Base-by-base conservation (phyloP, 23 tunicate genomes). In the Diplosoma virens region DNA sequence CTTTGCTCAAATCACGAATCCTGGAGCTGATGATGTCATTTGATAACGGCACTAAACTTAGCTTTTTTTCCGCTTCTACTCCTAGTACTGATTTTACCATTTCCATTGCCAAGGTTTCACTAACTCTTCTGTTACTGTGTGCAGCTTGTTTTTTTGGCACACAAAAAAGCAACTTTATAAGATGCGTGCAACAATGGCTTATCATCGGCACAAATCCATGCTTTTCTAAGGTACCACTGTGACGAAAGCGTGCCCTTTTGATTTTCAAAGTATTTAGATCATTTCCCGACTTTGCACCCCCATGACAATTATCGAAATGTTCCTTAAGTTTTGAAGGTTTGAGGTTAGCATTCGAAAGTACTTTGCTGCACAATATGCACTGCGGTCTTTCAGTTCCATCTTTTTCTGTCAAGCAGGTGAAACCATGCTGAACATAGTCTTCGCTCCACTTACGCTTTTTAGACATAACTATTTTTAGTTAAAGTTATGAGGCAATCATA, bases 311-410 rank as follows among this genome's bases (percentile, higher is more conserved):
- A 36, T 68, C 45, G 52, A 68, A 68, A 68, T 68, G 53, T 68
- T 68, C 54, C 18, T 68, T 68, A 3, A 68, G 75, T 68, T 54
- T 68, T 34, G 75, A 68, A 68, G 75, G 75, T 68, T 68, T 68
- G 48, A 68, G 41, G 25, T 68, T 68, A 31, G 75, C 75, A 68
- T 56, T 56, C 24, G 63, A 56, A 56, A 56, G 63, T 56, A 56
- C 63, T 56, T 56, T 56, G 63, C 41, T 52, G 67, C 85, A 68
- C 25, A 69, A 23, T 24, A 80, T 74, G 63, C 78, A 68, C 52
- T 80, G 85, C 67, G 66, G 78, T 59, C 48, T 80, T 46, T 68
- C 85, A 34, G 36, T 46, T 41, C 77, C 85, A 52, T 47, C 77
- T 14, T 28, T 68, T 3, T 6, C 66, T 1, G 26, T 31, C 78